Conservation (phyloP, 2,888 invertebrate genomes). For the Malachius bipustulatus region DNA sequence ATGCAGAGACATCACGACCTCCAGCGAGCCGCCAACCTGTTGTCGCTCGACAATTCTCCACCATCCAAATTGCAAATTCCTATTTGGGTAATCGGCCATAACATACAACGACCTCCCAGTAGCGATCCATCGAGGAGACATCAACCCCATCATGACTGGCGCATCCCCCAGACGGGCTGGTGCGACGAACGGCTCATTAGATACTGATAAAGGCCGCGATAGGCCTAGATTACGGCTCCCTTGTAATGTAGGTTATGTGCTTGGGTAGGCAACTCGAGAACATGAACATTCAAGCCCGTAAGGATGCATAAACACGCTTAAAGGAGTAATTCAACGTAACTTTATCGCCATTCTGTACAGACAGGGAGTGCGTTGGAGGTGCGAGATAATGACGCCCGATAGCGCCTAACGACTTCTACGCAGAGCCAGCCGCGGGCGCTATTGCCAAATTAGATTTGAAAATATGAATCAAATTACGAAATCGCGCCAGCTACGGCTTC, state of each 20-base stretch:
- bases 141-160: too few relatives aligned
- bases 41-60: too few relatives aligned
- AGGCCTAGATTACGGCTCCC: slow-evolving; percentile 27
- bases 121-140: too few relatives aligned
- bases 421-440: slow-evolving; percentile 21
- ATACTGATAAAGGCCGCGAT: slow-evolving; percentile 29
- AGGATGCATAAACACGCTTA: slow-evolving; percentile 39
- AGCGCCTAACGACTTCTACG: slow-evolving; percentile 30
- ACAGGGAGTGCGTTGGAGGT: slow-evolving; percentile 33
- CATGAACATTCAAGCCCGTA: slow-evolving; percentile 32
- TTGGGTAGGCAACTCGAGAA: slow-evolving; percentile 29
- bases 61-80: too few relatives aligned
- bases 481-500: too few relatives aligned
- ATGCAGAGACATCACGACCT: too few relatives aligned
- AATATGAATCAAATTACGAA: slow-evolving; percentile 26
- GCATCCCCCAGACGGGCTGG: too few relatives aligned
- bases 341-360: slow-evolving; percentile 36
- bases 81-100: too few relatives aligned
- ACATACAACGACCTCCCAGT: too few relatives aligned
- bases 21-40: too few relatives aligned
- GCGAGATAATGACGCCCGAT: slow-evolving; percentile 36
- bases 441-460: slow-evolving; percentile 27
- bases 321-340: slow-evolving; percentile 37
- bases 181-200: slow-evolving; percentile 21
- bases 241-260: slow-evolving; percentile 29